Evolutionary conservation across 2,888 invertebrate genomes (phyloP).

Genomic region (Dasysyrphus albostriatus): DNA sequence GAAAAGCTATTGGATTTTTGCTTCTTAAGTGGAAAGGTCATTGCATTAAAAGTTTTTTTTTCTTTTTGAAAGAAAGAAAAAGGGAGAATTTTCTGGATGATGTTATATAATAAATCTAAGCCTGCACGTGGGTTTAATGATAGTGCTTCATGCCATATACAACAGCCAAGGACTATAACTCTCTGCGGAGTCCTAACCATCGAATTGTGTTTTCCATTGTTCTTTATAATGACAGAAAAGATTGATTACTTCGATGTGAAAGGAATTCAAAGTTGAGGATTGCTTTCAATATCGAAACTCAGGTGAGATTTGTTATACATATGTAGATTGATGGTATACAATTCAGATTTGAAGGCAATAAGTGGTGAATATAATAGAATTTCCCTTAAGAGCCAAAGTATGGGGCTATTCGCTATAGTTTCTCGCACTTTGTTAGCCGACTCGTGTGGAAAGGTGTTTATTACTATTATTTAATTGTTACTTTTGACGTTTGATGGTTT

Average conservation of each 20-base stretch:
- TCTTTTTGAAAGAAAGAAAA: background rate
- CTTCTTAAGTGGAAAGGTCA: constrained; percentile 24
- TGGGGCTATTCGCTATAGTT: too few species aligned
- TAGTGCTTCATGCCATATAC: background rate
- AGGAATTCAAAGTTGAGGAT: background rate
- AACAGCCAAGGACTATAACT: background rate
- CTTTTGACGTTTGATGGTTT: too few species aligned
- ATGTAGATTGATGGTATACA: constrained; percentile 4
- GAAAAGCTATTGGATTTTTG: constrained; percentile 31
- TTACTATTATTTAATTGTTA: too few species aligned
- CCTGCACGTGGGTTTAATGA: constrained; percentile 41
- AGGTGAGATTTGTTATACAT: constrained; percentile 1
- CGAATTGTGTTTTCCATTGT: constrained; percentile 15
- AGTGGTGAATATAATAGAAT: background rate
- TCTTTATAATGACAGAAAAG: constrained; percentile 24
- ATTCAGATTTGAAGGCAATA: background rate
- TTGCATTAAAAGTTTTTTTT: constrained; percentile 22
- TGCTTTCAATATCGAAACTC: constrained; percentile 13
- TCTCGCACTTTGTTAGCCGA: too few species aligned
- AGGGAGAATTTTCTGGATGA: constrained; percentile 16
- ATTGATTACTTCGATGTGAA: constrained; percentile 24
- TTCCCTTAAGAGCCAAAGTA: too few species aligned
- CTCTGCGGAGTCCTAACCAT: background rate
- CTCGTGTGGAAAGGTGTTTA: too few species aligned
- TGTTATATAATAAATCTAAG: constrained; percentile 35